Percentiles rank a stretch among this genome's conserved stretches.
These are phyloP conservation scores for Orthosia incerta DNA, from an alignment of 2,888 invertebrate genomes.

Conservation along the genomic window DNA sequence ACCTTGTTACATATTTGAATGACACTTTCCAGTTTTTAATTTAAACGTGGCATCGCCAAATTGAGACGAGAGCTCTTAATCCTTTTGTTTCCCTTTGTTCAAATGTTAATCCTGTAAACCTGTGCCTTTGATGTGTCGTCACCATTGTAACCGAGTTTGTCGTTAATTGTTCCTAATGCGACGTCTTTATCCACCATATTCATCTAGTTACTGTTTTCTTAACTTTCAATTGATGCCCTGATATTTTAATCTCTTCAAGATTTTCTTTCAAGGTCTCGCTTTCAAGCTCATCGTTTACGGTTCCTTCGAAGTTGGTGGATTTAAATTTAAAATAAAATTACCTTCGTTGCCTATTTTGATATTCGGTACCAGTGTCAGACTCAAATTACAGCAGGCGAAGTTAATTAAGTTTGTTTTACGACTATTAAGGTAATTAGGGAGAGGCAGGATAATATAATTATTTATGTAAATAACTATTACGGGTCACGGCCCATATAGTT, in stretches of 20 bases:
- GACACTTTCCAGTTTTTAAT: slow-evolving; percentile 82
- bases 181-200: slow-evolving; percentile 71
- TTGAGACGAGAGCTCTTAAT: slow-evolving; percentile 78
- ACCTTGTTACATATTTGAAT: slow-evolving; percentile 85
- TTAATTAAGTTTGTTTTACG: slow-evolving; percentile 69
- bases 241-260: slow-evolving; percentile 53
- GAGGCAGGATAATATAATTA: slow-evolving; percentile 66
- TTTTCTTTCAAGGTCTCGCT: slow-evolving; percentile 41
- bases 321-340: too few relatives aligned
- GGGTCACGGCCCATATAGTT: slow-evolving; percentile 67
- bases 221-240: slow-evolving; percentile 50
- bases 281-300: slow-evolving; percentile 13
- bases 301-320: slow-evolving; percentile 40
- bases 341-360: slow-evolving; percentile 58
- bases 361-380: slow-evolving; percentile 58
- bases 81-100: slow-evolving; percentile 79
- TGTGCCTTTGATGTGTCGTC: slow-evolving; percentile 73
- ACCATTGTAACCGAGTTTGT: slow-evolving; percentile 70
- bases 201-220: slow-evolving; percentile 66
- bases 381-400: slow-evolving; percentile 60
- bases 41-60: slow-evolving; percentile 76
- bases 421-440: slow-evolving; percentile 66
- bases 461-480: slow-evolving; percentile 67
- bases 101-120: slow-evolving; percentile 76
- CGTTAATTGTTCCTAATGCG: slow-evolving; percentile 77